Evolutionary conservation across 2,113 vertebrate species (phyloP), one percentile per base, ranked within the genome.

Genomic region (Sporophila hypoxantha): DNA sequence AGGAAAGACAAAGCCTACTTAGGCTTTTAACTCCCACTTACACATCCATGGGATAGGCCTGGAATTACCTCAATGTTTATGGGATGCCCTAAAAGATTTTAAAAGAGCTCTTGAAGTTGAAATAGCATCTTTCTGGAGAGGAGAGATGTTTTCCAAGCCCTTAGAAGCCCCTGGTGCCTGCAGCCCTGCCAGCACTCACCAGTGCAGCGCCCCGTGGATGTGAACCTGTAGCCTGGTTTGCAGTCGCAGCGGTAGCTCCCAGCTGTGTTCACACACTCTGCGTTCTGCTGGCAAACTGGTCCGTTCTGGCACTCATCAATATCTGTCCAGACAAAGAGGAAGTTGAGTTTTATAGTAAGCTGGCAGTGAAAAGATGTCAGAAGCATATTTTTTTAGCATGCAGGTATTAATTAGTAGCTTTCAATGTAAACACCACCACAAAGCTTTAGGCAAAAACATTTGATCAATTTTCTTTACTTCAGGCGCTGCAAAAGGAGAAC

Each of bases 221-320:
- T 99, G 95, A 98, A 98, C 77, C 98, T 98, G 92, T 99, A 99
- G 90, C 99, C 99, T 0, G 97, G 95, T 89, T 98, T 98, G 77
- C 99, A 99, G 86, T 99, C 98, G 17, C 99, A 99, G 82, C 98
- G 98, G 95, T 96, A 99, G 91, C 98, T 99, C 50, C 99, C 99
- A 0, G 98, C 98, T 1, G 98, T 97, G 95, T 99, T 99, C 80
- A 99, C 91, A 87, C 99, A 99, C 46, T 97, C 98, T 0, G 98
- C 98, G 0, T 99, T 99, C 64, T 98, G 98, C 95, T 99, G 98
- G 97, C 99, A 99, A 57, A 99, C 97, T 0, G 98, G 99, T 6
- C 99, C 99, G 1, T 99, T 99, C 95, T 99, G 98, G 92, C 99
- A 99, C 88, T 99, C 99, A 37, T 99, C 98, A 17, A 99, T 99